Evolutionary conservation across 2,113 vertebrate species (phyloP), one percentile per base, ranked within the genome.

Genomic region (Alethe castanea): DNA sequence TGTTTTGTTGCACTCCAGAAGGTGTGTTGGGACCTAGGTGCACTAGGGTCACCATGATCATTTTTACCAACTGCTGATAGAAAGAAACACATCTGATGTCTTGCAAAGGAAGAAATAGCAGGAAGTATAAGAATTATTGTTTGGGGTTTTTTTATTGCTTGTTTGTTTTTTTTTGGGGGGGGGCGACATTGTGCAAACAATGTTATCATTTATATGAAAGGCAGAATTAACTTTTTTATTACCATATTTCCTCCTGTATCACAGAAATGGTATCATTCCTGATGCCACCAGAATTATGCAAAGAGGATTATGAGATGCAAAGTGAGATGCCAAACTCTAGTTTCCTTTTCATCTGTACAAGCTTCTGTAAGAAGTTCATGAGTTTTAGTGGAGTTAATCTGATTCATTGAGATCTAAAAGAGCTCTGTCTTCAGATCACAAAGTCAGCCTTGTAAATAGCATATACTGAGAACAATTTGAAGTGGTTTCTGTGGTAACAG

Each of bases 141-240:
- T 10, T 59, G 0, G 16, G 12, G 1, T 14, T 40, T 11, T 23
- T 8, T 64, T 31, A 11, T 22, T 56, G 5, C 7, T 52, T 44
- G 5, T 28, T 36, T 44, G 35, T 40, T 42, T 42, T 42, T 42
- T 44, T 44, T 45, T 19, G 19, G 8, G 44, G 19, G 44, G 44
- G 12, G 11, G 15, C 40, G 11, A 2, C 1, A 6, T 3, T 47
- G 22, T 53, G 5, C 1, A 24, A 64, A 33, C 4, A 38, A 26
- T 56, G 6, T 25, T 35, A 77, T 14, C 7, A 74, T 42, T 57
- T 73, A 45, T 8, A 31, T 48, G 15, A 72, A 91, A 69, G 4
- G 26, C 8, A 62, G 7, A 14, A n/a, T 59, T 40, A 54, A 23
- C 4, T 16, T 74, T 71, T 84, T 65, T 10, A 38, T 81, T 42